Conservation (phyloP, 2,797 vertebrate genomes). For the Cichlasoma orientale region DNA sequence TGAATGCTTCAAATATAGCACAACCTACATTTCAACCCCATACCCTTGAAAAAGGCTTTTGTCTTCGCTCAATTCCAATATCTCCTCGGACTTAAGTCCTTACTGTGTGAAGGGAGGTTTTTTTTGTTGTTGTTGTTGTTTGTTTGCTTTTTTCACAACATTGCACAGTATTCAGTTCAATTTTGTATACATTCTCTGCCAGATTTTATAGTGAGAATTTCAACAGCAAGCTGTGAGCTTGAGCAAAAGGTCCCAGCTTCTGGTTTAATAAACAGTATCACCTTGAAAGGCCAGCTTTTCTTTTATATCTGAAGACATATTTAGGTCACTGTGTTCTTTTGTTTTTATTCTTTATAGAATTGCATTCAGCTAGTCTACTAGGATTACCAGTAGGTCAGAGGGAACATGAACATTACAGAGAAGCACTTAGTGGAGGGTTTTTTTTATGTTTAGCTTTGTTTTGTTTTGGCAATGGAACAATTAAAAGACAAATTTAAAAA, state of each 20-base stretch:
- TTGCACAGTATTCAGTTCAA: background rate
- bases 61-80: background rate
- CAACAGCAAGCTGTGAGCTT: conserved; percentile 13
- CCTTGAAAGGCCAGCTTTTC: conserved; percentile 48
- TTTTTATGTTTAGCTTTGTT: background rate
- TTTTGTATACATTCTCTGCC: conserved; percentile 20
- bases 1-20: conserved; percentile 3
- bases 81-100: conserved; percentile 11
- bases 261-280: conserved; percentile 53
- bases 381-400: conserved; percentile 19
- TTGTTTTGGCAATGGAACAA: background rate
- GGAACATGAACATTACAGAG: conserved; percentile 6
- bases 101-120: background rate
- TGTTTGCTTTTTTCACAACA: background rate
- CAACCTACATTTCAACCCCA: conserved; percentile 7
- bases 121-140: background rate
- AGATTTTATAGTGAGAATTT: conserved; percentile 31
- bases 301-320: conserved; percentile 64
- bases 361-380: conserved; percentile 15
- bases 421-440: background rate
- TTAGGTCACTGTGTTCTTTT: conserved; percentile 55
- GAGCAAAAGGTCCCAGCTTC: conserved; percentile 40
- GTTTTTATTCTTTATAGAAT: conserved; percentile 33
- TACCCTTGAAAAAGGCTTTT: conserved; percentile 1
- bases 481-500: background rate